phyloP scores from a whole-genome alignment of 2,113 vertebrate species.

The Myrmecophaga tridactyla region DNA sequence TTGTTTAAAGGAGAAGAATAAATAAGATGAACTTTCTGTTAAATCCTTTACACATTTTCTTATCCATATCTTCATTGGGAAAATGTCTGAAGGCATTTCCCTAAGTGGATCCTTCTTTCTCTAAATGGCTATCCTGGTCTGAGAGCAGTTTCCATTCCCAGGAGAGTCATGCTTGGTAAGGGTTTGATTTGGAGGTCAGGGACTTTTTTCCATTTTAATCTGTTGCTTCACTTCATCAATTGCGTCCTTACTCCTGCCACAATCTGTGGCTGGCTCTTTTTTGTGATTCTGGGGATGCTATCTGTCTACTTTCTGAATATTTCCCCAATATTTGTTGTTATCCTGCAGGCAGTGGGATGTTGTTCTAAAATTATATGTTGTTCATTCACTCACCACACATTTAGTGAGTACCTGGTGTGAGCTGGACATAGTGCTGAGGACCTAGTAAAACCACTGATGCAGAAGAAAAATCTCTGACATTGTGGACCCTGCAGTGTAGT shows the following conservation, averaged over 20 bases:
- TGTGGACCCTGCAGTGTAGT: background rate
- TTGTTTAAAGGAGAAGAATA: slow-evolving; percentile 2
- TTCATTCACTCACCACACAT: background rate
- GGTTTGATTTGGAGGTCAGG: background rate
- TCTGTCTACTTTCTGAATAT: background rate
- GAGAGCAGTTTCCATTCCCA: background rate
- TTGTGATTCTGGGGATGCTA: background rate
- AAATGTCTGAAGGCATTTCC: background rate
- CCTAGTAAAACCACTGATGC: background rate
- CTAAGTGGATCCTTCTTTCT: background rate
- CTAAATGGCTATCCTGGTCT: background rate
- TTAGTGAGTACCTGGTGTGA: background rate
- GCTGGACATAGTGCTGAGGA: background rate
- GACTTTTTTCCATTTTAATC: background rate
- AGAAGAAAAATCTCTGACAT: background rate
- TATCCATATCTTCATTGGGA: background rate
- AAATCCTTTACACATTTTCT: background rate
- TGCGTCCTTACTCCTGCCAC: background rate
- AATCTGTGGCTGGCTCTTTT: background rate
- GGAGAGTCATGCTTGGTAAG: background rate
- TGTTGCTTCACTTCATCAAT: background rate
- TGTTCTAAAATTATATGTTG: background rate
- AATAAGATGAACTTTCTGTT: background rate
- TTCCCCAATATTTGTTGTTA: background rate
- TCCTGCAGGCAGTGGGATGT: background rate